Evolutionary conservation across 2,113 vertebrate genomes (phyloP), one percentile per base, ranked within the genome.

Genomic region (Ifrita kowaldi): DNA sequence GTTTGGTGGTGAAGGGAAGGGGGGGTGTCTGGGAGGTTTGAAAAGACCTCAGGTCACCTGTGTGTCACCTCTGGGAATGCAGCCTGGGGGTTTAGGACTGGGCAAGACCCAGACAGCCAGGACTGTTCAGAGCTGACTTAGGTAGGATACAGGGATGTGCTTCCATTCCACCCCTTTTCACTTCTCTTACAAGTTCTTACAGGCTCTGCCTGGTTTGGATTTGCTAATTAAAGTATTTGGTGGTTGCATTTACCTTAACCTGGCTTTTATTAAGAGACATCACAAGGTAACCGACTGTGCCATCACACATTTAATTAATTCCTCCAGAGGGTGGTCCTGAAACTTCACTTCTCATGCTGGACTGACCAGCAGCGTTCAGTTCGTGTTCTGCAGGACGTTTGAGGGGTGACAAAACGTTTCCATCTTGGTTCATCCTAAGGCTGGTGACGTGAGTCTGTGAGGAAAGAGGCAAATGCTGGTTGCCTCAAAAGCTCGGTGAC

Each of bases 241-340:
- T 74, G 67, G 95, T 96, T 96, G 86, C 93, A 84, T 92, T 95
- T 93, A 76, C 73, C 53, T 76, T 92, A 84, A 86, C 68, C 50
- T 62, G 39, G 47, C 32, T 86, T 86, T 88, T 90, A 81, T 87
- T 70, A 56, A 70, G 75, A 63, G 71, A 30, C 50, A 67, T 81
- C 83, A 68, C 50, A 70, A 67, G 47, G 79, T 73, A 77, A 57
- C 74, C 69, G 82, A 33, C 41, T 57, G 67, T 69, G 53, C 75
- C 59, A 22, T 33, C 39, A 19, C 20, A 53, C 46, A 37, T 69
- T 65, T 33, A 19, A 11, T 65, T 33, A 19, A 11, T 67, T 81
- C 68, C 64, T 90, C 69, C 1, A 1, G 50, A 47, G 59, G 35
- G n/a, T 47, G 71, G 52, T 62, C 89, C 60, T 81, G 10, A 67